Conservation (phyloP, 2,113 vertebrate species). For the Eira barbara region DNA sequence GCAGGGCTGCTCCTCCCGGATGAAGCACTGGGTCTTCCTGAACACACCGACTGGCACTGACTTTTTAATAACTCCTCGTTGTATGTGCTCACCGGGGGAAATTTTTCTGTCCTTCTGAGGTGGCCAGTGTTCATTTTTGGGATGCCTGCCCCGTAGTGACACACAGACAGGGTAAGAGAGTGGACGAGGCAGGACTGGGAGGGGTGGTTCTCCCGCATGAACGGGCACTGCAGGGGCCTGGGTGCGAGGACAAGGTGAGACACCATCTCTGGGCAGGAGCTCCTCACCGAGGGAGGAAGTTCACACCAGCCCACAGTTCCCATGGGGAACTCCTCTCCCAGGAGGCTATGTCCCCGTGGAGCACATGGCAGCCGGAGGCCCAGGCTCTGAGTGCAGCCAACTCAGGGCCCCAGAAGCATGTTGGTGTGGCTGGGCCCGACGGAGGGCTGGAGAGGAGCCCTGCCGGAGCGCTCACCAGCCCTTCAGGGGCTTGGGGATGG, state of each 20-base stretch:
- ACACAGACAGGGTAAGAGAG: rapidly evolving
- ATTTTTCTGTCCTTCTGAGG: too few relatives aligned
- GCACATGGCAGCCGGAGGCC: rapidly evolving
- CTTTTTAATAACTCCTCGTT: neutral
- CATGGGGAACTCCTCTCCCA: too few relatives aligned
- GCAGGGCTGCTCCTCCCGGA: neutral
- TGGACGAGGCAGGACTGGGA: rapidly evolving
- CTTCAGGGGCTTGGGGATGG: neutral
- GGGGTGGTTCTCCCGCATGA: too few relatives aligned
- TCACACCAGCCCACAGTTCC: neutral
- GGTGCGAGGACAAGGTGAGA: neutral
- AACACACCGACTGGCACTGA: neutral
- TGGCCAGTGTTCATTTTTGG: rapidly evolving
- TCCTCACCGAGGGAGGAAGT: neutral
- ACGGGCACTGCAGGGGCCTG: rapidly evolving
- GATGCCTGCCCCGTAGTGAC: rapidly evolving
- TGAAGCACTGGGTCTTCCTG: neutral
- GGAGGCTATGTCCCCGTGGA: rapidly evolving
- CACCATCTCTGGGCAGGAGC: rapidly evolving
- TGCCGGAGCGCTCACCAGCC: neutral
- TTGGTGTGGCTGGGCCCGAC: rapidly evolving
- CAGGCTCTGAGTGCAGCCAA: rapidly evolving
- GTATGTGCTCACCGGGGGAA: neutral
- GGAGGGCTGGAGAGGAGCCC: rapidly evolving
- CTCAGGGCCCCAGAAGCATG: rapidly evolving